Evolutionary conservation across 2,797 vertebrate species (phyloP).

Genomic region (Cyclopterus lumpus): DNA sequence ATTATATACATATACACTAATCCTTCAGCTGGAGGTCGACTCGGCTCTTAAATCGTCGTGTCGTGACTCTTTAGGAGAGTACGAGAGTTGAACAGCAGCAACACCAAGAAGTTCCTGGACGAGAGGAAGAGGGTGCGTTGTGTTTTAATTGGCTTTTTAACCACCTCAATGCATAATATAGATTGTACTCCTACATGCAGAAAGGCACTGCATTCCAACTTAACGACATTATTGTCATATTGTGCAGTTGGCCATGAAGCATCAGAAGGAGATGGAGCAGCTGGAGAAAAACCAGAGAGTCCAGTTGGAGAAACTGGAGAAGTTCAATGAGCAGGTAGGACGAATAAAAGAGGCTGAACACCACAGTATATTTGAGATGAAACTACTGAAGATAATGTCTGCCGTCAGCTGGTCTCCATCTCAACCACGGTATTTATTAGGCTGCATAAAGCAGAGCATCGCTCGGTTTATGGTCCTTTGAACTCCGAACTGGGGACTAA

Average conservation of each 20-base stretch:
- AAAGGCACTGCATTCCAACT: neutral
- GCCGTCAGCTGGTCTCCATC: neutral
- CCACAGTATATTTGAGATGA: neutral
- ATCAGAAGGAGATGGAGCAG: constrained; percentile 98
- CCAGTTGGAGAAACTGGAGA: constrained; percentile 96
- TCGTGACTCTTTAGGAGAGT: constrained; percentile 86
- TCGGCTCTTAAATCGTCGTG: neutral
- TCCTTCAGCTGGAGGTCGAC: neutral
- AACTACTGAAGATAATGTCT: neutral
- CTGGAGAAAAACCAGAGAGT: constrained; percentile 95
- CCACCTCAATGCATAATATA: neutral
- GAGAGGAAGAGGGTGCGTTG: constrained; percentile 94
- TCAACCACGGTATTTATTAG: neutral
- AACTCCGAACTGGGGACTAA: neutral
- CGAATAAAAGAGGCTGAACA: neutral
- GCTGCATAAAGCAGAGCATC: constrained; percentile 8
- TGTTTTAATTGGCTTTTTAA: neutral
- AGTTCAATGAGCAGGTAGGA: constrained; percentile 97
- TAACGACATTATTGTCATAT: too few relatives aligned
- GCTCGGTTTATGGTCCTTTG: constrained; percentile 1
- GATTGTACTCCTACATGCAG: neutral
- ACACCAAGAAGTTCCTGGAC: constrained; percentile 99
- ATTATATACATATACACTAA: neutral
- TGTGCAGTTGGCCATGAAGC: too few relatives aligned
- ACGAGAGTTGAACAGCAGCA: constrained; percentile 97